Base-by-base conservation (phyloP, 2,888 invertebrate species). In the Watsonalla binaria region DNA sequence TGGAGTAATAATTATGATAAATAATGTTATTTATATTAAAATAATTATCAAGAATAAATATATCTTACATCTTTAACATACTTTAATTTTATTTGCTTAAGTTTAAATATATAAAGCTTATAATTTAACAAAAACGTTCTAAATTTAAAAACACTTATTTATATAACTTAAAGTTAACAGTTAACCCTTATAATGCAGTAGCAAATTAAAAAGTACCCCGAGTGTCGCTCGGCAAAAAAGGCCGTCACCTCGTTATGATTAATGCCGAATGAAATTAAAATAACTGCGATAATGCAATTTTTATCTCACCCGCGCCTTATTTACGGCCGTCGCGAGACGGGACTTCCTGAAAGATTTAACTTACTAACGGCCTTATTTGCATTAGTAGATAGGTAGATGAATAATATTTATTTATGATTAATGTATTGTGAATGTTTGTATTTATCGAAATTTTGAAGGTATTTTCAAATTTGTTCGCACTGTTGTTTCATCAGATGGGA, bases 201-300 rank as follows among this genome's bases (percentile, higher is more conserved):
- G 66, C 72, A 82, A 84, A 83, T 84, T 83, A 84, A 83, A 81
- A 82, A 78, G 64, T 66, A 68, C 73, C 73, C 67, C 67, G 74
- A 72, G 42, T 42, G 42, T 42, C 42, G 42, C 42, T 8, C 42
- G 42, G 72, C 79, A 81, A 66, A 76, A 77, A 74, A 60, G 62
- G 64, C 71, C 76, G 78, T 73, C 76, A 67, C 64, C 68, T 65
- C 64, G 55, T 55, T 68, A 88, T 89, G 90, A 90, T 90, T 81
- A 90, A 90, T 90, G 88, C 69, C 55, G 51, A 69, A 72, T 67
- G 82, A 84, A 89, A 89, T 90, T 88, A 90, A 90, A 87, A 88
- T 80, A 80, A 80, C 70, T 70, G 77, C 81, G 89, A 90, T 90
- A 89, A 86, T 84, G 82, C 78, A 72, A 74, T 77, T 84, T 79